Conservation (phyloP, 2,797 vertebrate species). For the Lemur catta region DNA sequence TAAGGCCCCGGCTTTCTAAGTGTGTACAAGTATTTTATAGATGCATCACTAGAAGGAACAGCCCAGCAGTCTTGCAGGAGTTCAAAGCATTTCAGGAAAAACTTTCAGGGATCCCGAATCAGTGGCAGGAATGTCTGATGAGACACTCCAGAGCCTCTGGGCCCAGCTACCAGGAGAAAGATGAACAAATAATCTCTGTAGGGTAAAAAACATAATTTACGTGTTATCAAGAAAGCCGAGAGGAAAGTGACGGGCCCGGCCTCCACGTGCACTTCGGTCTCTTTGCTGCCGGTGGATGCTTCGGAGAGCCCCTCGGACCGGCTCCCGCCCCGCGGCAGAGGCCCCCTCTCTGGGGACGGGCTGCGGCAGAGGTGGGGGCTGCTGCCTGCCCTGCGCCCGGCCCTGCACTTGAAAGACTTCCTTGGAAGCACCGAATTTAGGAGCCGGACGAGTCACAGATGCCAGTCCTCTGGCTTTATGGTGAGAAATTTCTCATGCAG, state of each 20-base stretch:
- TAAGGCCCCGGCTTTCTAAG: background rate
- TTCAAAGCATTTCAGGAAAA: constrained; percentile 7
- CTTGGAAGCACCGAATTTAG: background rate
- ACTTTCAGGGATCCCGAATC: constrained; percentile 4
- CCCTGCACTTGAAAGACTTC: background rate
- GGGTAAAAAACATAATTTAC: background rate
- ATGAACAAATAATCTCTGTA: background rate
- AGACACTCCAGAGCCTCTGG: background rate
- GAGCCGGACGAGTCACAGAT: background rate
- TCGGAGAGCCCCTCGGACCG: too few relatives aligned
- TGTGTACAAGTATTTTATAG: background rate
- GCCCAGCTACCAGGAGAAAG: background rate
- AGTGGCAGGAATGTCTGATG: background rate
- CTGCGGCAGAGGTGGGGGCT: background rate
- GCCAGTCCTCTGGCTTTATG: background rate
- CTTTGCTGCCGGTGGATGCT: background rate
- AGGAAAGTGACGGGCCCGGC: background rate
- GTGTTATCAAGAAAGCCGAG: background rate
- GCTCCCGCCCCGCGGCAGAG: background rate
- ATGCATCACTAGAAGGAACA: background rate
- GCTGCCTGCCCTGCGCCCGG: rapidly evolving
- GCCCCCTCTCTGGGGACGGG: background rate
- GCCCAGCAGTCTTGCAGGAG: background rate
- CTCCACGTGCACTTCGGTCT: rapidly evolving
- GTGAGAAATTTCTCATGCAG: background rate